Base-by-base conservation (phyloP, 2,797 vertebrate species). In the Clarias fuscus region DNA sequence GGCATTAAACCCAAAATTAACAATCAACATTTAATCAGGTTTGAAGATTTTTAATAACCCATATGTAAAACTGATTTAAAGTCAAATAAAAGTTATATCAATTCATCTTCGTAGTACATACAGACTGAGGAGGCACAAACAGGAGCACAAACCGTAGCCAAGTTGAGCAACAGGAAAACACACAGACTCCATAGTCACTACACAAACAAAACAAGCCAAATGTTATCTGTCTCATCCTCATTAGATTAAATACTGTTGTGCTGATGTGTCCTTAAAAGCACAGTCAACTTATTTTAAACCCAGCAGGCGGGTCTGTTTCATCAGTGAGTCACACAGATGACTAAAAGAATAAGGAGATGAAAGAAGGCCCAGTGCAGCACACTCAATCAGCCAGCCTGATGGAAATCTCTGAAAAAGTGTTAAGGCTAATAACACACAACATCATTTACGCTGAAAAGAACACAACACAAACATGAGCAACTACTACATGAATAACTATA, bases 161-260 rank as follows among this genome's bases (percentile, higher is more conserved):
- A 27, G 48, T 56, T 7, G 53, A 33, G 30, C 27, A 37, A 61
- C 27, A 78, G 58, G 40, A 24, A 62, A 79, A 62, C 30, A 10
- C 58, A 79, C 53, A 59, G 75, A 33, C 27, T 1, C 18, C 56
- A 59, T 59, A 59, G 7, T 77, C 15, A 0, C 27, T 59, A 59
- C 8, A 27, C 27, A 78, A 10, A 78, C 59, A 78, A 78, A 10
- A 78, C 59, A 78, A 79, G 62, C 58, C 58, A 37, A 79, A n/a
- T 37, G 8, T 10, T 77, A 56, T 77, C 30, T 20, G 73, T 77
- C n/a, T 77, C 27, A 37, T 59, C 18, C 22, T 20, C n/a, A 30
- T 78, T 78, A 78, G 18, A 33, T 8, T 37, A 40, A 40, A 79
- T 79, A 78, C 18, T 20, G 27, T 78, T 78, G 56, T 61, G 56